Evolutionary conservation across 92 coral and sea anemone species (phyloP), one percentile per base, ranked within the genome.

Genomic region (Palythoa grandis): DNA sequence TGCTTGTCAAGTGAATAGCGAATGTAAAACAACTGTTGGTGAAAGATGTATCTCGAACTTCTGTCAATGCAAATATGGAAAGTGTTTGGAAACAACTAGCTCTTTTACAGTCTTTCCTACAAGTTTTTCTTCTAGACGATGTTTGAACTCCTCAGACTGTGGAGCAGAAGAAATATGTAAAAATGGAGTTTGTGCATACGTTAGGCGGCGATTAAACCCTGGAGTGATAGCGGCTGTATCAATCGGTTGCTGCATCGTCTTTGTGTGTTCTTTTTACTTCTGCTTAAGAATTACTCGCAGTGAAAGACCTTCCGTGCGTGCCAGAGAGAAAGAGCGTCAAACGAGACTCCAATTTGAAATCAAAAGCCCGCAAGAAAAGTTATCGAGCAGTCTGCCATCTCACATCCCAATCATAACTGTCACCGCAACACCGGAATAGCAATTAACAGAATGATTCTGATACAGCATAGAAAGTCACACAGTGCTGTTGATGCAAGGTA

Each of bases 181-280:
- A 66, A 80, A 66, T 17, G 85, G 85, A 80, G 15, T 66, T 67
- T 80, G 85, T 52, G 17, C 23, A 48, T 20, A 80, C 57, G 61
- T 22, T 23, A 66, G 66, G 37, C 63, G 50, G 7, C 85, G 75
- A 1, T 11, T 80, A 40, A 80, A 73, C 7, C 9, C 60, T 20
- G 85, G 85, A 16, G 73, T 80, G 3, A 66, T 80, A 20, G 85
- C 85, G 11, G 85, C 74, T 35, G 85, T 80, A n/a, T 20, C 85
- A 19, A 80, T 80, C 12, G 85, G 85, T 10, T 80, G 85, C 6
- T 80, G 85, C n/a, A 73, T 80, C 11, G 85, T 80, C 1, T 80
- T 80, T 40, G 85, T 67, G 24, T 70, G 58, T 5, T 25, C 74
- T 4, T 80, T 80, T 68, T 80, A 80, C 65, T 80, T 80, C 37